Conservation (phyloP, 2,888 invertebrate genomes). For the Caenorhabditis japonica region DNA sequence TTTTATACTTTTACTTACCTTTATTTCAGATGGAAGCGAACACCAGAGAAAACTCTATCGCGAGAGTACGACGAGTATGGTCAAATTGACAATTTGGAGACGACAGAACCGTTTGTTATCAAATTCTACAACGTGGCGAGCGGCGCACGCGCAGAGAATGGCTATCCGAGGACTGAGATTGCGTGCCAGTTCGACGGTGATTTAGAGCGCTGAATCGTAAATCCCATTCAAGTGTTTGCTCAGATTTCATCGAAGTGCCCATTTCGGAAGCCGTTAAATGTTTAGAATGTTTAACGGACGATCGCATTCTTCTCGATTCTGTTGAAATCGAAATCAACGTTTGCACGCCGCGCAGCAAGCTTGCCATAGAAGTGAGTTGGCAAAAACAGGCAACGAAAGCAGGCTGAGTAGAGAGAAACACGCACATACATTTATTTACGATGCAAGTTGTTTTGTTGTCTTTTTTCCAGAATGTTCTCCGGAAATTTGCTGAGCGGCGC, state of each 20-base stretch:
- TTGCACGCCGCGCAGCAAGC: constrained; percentile 24
- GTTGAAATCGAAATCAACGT: constrained; percentile 46
- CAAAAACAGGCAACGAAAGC: background rate
- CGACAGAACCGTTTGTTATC: constrained; percentile 31
- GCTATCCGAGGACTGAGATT: constrained; percentile 27
- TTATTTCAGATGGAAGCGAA: constrained; percentile 40
- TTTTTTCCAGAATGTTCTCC: constrained; percentile 22
- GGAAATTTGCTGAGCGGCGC: constrained; percentile 19
- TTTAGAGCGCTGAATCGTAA: constrained; percentile 13
- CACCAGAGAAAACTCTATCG: constrained; percentile 20
- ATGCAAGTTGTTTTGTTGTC: too few relatives aligned
- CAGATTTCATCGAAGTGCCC: constrained; percentile 50
- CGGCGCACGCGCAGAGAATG: constrained; percentile 13
- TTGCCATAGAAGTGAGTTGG: constrained; percentile 21
- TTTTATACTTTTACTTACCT: too few relatives aligned
- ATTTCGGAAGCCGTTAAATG: constrained; percentile 41
- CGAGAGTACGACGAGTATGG: constrained; percentile 24
- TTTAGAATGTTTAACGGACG: constrained; percentile 39
- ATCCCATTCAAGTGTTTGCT: constrained; percentile 27
- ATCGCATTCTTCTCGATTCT: constrained; percentile 31
- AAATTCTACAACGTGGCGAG: constrained; percentile 31
- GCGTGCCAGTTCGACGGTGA: constrained; percentile 49
- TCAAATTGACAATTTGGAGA: constrained; percentile 8
- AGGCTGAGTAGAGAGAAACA: background rate
- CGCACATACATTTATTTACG: too few relatives aligned